phyloP scores from a whole-genome alignment of 2,888 invertebrate species.

The Saturnia japonica region DNA sequence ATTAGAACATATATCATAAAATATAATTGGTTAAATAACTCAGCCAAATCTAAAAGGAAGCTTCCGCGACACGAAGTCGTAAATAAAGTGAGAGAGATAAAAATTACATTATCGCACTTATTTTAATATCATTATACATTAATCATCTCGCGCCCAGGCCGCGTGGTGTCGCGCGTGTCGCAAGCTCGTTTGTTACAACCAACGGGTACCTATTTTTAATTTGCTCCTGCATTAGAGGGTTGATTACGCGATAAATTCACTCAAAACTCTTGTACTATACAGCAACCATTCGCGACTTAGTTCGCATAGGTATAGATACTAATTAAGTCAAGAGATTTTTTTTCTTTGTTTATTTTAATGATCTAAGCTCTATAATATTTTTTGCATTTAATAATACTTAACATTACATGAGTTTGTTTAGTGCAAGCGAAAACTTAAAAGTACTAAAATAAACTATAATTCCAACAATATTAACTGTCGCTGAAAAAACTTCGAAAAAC shows the following conservation, averaged over 20 bases:
- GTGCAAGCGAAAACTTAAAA: too few species aligned
- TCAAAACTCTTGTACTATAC: neutral
- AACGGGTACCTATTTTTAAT: slow-evolving; percentile 57
- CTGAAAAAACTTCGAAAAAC: too few species aligned
- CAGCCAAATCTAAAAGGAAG: slow-evolving; percentile 32
- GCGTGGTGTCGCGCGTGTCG: slow-evolving; percentile 34
- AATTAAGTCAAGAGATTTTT: too few species aligned
- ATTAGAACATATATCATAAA: neutral
- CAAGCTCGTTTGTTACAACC: slow-evolving; percentile 45
- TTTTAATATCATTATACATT: slow-evolving; percentile 77
- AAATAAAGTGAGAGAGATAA: slow-evolving; percentile 71
- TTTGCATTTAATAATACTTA: too few species aligned
- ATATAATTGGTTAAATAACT: slow-evolving; percentile 22
- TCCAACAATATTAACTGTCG: too few species aligned
- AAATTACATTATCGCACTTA: slow-evolving; percentile 72
- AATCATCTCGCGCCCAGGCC: slow-evolving; percentile 59
- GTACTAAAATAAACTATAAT: too few species aligned
- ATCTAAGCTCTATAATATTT: too few species aligned
- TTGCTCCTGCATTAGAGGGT: slow-evolving; percentile 55
- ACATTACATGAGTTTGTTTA: too few species aligned
- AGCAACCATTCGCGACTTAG: too few species aligned
- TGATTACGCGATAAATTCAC: slow-evolving; percentile 33
- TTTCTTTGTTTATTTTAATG: neutral
- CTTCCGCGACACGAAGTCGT: slow-evolving; percentile 44
- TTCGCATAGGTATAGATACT: too few species aligned